Conservation (phyloP, 2,797 vertebrate genomes). For the Pogonophryne albipinna region DNA sequence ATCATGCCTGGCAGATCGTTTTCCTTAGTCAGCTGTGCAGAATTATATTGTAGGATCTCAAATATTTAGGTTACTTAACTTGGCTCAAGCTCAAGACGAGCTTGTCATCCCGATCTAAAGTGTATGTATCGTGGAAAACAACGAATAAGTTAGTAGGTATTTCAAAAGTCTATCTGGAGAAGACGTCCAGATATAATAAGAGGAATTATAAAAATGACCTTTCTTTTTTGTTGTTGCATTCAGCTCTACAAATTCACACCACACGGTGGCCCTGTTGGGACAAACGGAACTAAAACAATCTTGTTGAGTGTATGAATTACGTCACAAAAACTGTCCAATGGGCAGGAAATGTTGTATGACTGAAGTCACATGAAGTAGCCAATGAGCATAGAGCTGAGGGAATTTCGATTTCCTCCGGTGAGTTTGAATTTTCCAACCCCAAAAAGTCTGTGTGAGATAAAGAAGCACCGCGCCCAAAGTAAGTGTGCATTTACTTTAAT, state of each 20-base stretch:
- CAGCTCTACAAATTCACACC: background rate
- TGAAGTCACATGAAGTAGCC: slow-evolving; percentile 42
- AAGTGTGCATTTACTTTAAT: slow-evolving; percentile 45
- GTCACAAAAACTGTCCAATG: slow-evolving; percentile 62
- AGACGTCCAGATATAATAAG: too few relatives aligned
- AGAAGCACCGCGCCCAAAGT: slow-evolving; percentile 75
- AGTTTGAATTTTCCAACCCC: slow-evolving; percentile 74
- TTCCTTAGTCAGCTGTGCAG: background rate
- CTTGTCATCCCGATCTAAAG: background rate
- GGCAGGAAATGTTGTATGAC: rapidly evolving
- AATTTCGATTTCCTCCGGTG: slow-evolving; percentile 4
- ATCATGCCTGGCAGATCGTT: background rate
- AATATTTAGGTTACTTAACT: background rate
- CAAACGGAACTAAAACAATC: slow-evolving; percentile 42
- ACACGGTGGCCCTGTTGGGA: slow-evolving; percentile 7
- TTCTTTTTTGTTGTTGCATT: too few relatives aligned
- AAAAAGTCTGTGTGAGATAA: background rate
- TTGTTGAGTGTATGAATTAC: rapidly evolving
- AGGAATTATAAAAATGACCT: too few relatives aligned
- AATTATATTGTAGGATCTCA: background rate
- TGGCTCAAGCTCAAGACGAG: background rate
- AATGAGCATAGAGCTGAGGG: slow-evolving; percentile 52
- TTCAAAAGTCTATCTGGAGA: too few relatives aligned
- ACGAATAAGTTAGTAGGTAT: background rate
- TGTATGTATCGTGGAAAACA: background rate